A percentile compares a stretch with the other conserved stretches of the same genome.
Evolutionary conservation across 2,888 invertebrate species (phyloP).

Genomic region (Erebia aethiops): DNA sequence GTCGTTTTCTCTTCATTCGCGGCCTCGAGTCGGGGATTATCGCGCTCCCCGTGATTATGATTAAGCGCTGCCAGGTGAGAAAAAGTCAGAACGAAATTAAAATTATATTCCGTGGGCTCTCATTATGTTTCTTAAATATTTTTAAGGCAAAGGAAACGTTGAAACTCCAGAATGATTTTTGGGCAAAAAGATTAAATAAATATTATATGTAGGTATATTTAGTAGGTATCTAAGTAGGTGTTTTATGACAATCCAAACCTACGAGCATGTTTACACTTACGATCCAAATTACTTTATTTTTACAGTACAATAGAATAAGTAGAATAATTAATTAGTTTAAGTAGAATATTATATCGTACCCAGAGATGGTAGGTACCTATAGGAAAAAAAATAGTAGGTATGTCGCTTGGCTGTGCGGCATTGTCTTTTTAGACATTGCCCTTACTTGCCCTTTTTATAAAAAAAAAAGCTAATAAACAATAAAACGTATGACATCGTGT

Average conservation of each 20-base stretch:
- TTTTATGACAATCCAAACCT: too few species aligned
- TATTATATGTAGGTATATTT: not conserved
- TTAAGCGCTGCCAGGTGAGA: constrained; percentile 62
- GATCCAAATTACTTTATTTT: too few species aligned
- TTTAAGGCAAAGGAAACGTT: constrained; percentile 29
- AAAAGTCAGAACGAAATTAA: constrained; percentile 65
- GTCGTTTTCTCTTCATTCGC: constrained; percentile 65
- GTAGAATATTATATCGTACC: not conserved
- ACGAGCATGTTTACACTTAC: too few species aligned
- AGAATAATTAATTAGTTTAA: too few species aligned
- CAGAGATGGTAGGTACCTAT: too few species aligned
- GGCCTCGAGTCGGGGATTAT: constrained; percentile 61
- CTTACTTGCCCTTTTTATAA: too few species aligned
- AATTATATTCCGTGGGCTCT: constrained; percentile 61
- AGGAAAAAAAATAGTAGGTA: too few species aligned
- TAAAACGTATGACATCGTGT: too few species aligned
- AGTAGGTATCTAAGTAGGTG: too few species aligned
- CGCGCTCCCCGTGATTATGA: constrained; percentile 69
- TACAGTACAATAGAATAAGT: not conserved
- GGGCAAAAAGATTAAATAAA: not conserved
- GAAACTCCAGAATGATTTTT: constrained; percentile 17
- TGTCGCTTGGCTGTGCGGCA: too few species aligned
- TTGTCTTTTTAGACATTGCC: too few species aligned
- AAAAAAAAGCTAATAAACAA: too few species aligned
- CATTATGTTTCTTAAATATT: constrained; percentile 54